Evolutionary conservation across 1,140 invertebrate species (phyloP).

Genomic region (Zelostemma sp.): DNA sequence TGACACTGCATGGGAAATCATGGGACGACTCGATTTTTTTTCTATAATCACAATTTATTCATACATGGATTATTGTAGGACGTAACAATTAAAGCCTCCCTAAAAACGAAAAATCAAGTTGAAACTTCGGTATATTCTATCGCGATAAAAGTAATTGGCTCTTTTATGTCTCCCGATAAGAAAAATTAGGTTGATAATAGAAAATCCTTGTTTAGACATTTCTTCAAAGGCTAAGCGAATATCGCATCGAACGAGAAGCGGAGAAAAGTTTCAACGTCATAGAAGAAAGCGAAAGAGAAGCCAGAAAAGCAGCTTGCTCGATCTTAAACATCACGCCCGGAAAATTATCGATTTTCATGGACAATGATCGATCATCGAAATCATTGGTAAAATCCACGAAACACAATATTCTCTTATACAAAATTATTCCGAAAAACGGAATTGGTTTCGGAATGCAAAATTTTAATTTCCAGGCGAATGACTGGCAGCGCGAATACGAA

Average conservation of each 20-base stretch:
- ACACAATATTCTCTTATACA: not conserved
- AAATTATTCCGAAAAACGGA: not conserved
- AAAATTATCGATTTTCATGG: slow-evolving; percentile 39
- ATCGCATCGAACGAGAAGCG: slow-evolving; percentile 1
- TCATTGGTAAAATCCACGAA: not conserved
- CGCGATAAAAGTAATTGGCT: slow-evolving; percentile 32
- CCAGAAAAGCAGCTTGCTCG: slow-evolving; percentile 41
- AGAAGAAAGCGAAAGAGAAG: slow-evolving; percentile 38
- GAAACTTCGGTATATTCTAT: slow-evolving; percentile 22
- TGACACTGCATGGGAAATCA: too few species aligned
- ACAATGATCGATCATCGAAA: too few species aligned
- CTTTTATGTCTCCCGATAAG: not conserved
- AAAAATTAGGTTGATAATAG: not conserved
- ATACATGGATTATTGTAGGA: not conserved
- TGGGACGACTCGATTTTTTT: too few species aligned
- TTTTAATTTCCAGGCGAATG: slow-evolving; percentile 24
- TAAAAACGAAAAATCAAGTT: not conserved
- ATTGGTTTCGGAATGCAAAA: slow-evolving; percentile 1
- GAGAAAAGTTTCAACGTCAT: slow-evolving; percentile 5
- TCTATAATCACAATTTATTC: not conserved
- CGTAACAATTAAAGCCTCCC: not conserved
- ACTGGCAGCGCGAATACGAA: slow-evolving; percentile 35
- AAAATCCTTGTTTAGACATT: slow-evolving; percentile 27
- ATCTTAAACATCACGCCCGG: slow-evolving; percentile 49
- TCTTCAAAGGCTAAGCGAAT: slow-evolving; percentile 24